Conservation (phyloP, 1,140 invertebrate genomes). For the Lucilia sericata region DNA sequence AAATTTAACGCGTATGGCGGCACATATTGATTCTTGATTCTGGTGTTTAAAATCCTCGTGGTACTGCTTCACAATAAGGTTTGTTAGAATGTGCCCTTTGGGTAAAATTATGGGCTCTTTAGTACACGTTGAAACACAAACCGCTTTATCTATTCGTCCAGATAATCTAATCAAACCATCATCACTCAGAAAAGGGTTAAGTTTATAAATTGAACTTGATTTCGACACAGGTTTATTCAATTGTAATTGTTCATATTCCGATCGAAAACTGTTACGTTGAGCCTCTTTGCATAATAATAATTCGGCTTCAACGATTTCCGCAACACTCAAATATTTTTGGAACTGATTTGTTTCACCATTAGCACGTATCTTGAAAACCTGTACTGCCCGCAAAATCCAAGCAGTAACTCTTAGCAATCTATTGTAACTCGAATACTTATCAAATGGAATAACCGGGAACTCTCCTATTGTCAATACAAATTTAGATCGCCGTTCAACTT, state of each 20-base stretch:
- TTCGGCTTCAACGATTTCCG: background rate
- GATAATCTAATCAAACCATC: background rate
- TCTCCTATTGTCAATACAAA: background rate
- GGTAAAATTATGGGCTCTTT: background rate
- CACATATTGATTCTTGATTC: slow-evolving; percentile 11
- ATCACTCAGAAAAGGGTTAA: background rate
- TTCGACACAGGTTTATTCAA: background rate
- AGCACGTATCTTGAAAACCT: background rate
- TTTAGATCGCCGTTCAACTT: background rate
- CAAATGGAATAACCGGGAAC: background rate
- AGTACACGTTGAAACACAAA: background rate
- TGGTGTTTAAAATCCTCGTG: slow-evolving; percentile 15
- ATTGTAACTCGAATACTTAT: background rate
- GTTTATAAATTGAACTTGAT: background rate
- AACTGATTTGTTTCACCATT: background rate
- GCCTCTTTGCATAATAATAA: background rate
- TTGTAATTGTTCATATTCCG: background rate
- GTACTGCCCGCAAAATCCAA: background rate
- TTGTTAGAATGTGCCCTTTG: background rate
- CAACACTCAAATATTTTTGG: background rate
- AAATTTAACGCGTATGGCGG: background rate
- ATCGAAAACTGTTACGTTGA: background rate
- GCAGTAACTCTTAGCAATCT: background rate
- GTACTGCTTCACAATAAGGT: background rate
- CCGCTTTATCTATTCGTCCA: background rate